phyloP scores from a whole-genome alignment of 2,888 invertebrate genomes.

The Choreutis nemorana region DNA sequence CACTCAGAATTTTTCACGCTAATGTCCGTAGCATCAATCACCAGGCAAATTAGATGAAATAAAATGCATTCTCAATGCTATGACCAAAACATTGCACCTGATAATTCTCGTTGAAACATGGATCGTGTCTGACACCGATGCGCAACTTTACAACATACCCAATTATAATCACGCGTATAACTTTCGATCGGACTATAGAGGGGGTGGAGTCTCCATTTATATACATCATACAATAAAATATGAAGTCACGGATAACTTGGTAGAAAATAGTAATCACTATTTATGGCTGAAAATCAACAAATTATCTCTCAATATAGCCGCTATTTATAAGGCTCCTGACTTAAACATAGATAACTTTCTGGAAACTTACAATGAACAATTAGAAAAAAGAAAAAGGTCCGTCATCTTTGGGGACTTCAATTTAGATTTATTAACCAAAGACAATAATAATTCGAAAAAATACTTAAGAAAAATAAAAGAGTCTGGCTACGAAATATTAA shows the following conservation, averaged over 20 bases:
- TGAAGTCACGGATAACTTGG: constrained; percentile 4
- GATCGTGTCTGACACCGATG: constrained; percentile 4
- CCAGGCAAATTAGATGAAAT: constrained; percentile 4
- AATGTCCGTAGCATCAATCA: constrained; percentile 5
- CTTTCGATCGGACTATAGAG: constrained; percentile 5
- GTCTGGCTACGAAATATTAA: no score
- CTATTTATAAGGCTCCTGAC: constrained; percentile 10
- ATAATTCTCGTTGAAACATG: constrained; percentile 5
- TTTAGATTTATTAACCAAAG: no score
- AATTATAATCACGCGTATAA: constrained; percentile 11
- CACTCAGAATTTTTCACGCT: no score
- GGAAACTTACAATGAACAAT: neutral
- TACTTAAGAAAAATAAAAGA: no score
- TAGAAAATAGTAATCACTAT: constrained; percentile 8
- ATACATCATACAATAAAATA: constrained; percentile 10
- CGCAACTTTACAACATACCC: constrained; percentile 1
- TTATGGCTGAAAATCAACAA: constrained; percentile 9
- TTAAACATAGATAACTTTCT: constrained; percentile 4
- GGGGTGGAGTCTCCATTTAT: constrained; percentile 9
- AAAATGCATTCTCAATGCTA: constrained; percentile 4
- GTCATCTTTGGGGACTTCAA: no score
- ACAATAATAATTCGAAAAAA: no score
- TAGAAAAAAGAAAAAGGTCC: no score
- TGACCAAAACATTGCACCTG: constrained; percentile 5
- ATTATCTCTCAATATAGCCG: constrained; percentile 6